Evolutionary conservation across 2,113 vertebrate genomes (phyloP).

Genomic region (Rafetus swinhoei): DNA sequence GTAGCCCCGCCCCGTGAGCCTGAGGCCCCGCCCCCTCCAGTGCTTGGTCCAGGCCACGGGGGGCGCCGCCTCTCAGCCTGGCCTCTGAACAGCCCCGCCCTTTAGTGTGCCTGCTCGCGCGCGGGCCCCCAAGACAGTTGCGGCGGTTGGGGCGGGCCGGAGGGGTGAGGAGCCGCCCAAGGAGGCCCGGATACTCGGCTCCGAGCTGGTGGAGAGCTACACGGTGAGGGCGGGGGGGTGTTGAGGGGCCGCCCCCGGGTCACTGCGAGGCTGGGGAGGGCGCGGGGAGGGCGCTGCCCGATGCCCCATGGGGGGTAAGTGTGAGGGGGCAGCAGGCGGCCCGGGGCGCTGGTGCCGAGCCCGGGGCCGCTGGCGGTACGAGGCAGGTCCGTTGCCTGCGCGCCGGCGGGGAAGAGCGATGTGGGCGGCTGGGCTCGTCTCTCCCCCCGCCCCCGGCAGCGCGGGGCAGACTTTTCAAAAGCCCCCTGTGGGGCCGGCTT

Average conservation of each 20-base stretch:
- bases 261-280: too few species aligned
- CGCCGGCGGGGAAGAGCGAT: neutral
- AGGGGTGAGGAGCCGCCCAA: slow-evolving; percentile 77
- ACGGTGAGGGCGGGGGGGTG: slow-evolving; percentile 76
- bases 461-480: too few species aligned
- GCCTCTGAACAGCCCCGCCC: neutral
- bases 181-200: slow-evolving; percentile 86
- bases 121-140: neutral
- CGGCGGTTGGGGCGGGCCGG: neutral
- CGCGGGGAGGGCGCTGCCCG: too few species aligned
- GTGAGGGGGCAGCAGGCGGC: too few species aligned
- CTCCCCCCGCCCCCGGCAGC: neutral
- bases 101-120: neutral
- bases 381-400: neutral
- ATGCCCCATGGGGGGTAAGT: neutral
- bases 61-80: neutral
- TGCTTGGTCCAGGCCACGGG: slow-evolving; percentile 32
- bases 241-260: too few species aligned
- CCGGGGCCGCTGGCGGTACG: neutral
- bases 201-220: slow-evolving; percentile 94
- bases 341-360: too few species aligned
- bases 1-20: too few species aligned
- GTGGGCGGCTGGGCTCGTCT: too few species aligned
- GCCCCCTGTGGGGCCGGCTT: too few species aligned
- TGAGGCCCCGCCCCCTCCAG: slow-evolving; percentile 2